Base-by-base conservation (phyloP, 1,140 invertebrate species). In the Sarcophaga peregrina region DNA sequence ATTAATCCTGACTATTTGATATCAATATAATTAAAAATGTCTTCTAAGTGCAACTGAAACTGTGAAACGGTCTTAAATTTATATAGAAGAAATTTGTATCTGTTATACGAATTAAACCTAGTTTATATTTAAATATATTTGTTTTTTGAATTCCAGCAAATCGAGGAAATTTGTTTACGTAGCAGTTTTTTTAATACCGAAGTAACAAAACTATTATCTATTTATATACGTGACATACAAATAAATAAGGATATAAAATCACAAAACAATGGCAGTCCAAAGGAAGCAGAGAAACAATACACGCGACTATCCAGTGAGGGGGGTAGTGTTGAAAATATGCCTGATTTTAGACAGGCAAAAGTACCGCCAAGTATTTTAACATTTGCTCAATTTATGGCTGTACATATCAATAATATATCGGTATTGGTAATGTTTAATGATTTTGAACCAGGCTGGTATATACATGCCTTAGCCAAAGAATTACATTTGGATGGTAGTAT, bases 171-270 rank as follows among this genome's bases (percentile, higher is more conserved):
- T 82, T 95, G 95, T 86, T 93, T 98, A 82, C 93, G 95, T 17
- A 98, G 96, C 89, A 97, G 96, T 91, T 95, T 97, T 88, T 93
- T 98, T 82, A 98, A 96, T 89, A 96, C 96, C 10, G 96, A 97
- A 85, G 95, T 96, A 45, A 96, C 95, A 25, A 98, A 98, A 91
- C 91, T 97, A 9, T 89, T 98, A 20, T 96, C 95, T 9, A 93
- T 98, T 47, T 94, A 97, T 45, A 93, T 97, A 85, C 93, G 94
- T 81, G 96, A 97, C 89, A 95, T 97, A 7, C 92, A 96, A 82
- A 94, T 98, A 81, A 96, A 96, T 84, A 96, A 96, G 89, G 94
- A 96, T 92, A 93, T 95, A 84, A 92, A 92, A 85, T 86, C 86
- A 76, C 58, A 47, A 37, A 85, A 85, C 8, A 84, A 84, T 8